Evolutionary conservation across 2,888 invertebrate genomes (phyloP).

Genomic region (Diaphora mendica): DNA sequence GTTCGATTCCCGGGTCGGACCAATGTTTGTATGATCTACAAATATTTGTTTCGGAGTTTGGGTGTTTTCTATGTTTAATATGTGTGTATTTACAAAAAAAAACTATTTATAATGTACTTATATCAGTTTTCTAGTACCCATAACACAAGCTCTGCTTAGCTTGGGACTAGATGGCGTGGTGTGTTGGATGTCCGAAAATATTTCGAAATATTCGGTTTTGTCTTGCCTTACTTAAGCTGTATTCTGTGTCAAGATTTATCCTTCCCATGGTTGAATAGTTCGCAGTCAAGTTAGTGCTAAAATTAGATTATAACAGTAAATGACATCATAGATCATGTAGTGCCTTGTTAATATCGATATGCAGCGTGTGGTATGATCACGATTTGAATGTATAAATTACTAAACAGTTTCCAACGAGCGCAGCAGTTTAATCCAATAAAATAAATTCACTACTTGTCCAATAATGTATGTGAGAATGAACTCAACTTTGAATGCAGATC

Average conservation of each 20-base stretch:
- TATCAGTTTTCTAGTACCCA: too few species aligned
- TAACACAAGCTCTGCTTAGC: too few species aligned
- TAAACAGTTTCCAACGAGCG: too few species aligned
- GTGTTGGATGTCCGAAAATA: too few species aligned
- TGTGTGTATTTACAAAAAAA: too few species aligned
- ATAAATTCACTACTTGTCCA: not conserved
- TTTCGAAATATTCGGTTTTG: too few species aligned
- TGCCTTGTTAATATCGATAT: not conserved
- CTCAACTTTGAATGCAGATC: not conserved
- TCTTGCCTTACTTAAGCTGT: not conserved
- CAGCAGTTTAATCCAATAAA: not conserved
- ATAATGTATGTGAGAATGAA: not conserved
- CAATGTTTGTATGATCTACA: too few species aligned
- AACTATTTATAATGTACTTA: too few species aligned
- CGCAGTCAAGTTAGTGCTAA: not conserved
- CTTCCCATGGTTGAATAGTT: not conserved
- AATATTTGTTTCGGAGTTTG: too few species aligned
- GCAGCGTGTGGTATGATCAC: not conserved
- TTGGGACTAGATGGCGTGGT: too few species aligned
- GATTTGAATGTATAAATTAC: not conserved
- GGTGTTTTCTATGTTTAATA: too few species aligned
- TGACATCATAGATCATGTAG: not conserved
- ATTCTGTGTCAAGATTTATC: not conserved
- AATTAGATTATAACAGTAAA: not conserved
- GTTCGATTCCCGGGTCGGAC: too few species aligned